Evolutionary conservation across 2,113 vertebrate species (phyloP), one percentile per base, ranked within the genome.

Genomic region (Phycodurus eques): DNA sequence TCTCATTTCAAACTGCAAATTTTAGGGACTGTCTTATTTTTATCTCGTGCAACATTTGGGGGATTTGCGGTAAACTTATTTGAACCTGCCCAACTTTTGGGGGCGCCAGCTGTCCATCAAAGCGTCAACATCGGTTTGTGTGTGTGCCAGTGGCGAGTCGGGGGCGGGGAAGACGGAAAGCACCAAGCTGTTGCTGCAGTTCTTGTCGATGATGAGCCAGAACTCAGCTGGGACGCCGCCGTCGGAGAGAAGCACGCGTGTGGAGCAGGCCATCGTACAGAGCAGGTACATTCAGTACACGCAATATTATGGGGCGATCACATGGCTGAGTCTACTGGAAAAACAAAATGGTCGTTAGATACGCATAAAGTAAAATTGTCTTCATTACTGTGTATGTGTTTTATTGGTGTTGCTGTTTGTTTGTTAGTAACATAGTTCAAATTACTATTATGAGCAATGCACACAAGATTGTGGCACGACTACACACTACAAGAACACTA

Each of bases 111-210:
- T 19, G 6, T 56, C 53, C 9, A 22, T 56, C 53, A n/a, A 54
- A n/a, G 8, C 8, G 20, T 54, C 53, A 10, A 53, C n/a, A 56
- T 4, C n/a, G 11, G 66, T 77, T 76, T 67, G 78, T 70, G 71
- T 76, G 61, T 67, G 68, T 84, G 65, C 66, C 89, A 97, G 96
- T 3, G 96, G 96, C 56, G 96, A 97, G 89, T 96, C 95, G 5
- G 95, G 96, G 57, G 96, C 95, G 54, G 96, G 96, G 22, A 97
- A 97, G 90, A 97, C 96, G 0, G 96, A 97, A 82, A 97, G 95
- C 87, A 96, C 96, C 33, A 97, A 96, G 82, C 80, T 97, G 77
- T 88, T 96, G 80, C 90, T 97, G 64, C 95, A 95, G 89, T 97
- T 96, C 70, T 90, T 96, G 76, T 97, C 96, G 2, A 92, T 95